These are phyloP conservation scores for Cynodonichthys magdalenae DNA, from an alignment of 2,797 vertebrate species.

Conservation along the genomic window DNA sequence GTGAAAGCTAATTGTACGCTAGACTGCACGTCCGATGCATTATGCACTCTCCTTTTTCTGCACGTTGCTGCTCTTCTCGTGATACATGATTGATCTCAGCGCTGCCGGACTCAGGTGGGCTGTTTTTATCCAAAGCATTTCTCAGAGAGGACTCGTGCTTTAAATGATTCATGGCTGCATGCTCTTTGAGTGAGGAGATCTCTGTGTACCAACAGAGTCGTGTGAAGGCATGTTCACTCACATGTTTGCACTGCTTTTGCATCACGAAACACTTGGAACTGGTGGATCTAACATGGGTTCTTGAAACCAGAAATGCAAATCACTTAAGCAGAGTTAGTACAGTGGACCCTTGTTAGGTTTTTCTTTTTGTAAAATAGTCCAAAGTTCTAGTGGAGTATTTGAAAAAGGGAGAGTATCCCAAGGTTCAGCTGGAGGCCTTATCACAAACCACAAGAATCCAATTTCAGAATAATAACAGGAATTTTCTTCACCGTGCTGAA, in stretches of 20 bases:
- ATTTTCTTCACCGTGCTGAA: constrained; percentile 40
- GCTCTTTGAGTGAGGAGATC: constrained; percentile 57
- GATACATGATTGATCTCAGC: constrained; percentile 76
- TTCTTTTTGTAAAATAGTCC: background rate
- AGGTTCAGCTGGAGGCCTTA: constrained; percentile 45
- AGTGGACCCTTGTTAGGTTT: constrained; percentile 1
- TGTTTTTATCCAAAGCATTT: constrained; percentile 69
- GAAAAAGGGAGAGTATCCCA: constrained; percentile 37
- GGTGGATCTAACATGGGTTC: background rate
- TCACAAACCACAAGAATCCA: constrained; percentile 41
- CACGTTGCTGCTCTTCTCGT: constrained; percentile 57
- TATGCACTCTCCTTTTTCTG: constrained; percentile 59
- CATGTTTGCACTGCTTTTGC: constrained; percentile 47
- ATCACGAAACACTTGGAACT: constrained; percentile 41
- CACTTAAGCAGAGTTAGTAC: background rate
- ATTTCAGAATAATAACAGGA: constrained; percentile 48
- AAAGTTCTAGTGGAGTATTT: constrained; percentile 11
- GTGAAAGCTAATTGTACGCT: constrained; percentile 69
- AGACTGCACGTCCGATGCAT: constrained; percentile 60
- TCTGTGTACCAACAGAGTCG: constrained; percentile 35
- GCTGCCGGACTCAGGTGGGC: constrained; percentile 73
- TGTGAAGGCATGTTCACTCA: constrained; percentile 42
- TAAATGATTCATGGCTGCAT: constrained; percentile 75
- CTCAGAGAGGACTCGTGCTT: constrained; percentile 64
- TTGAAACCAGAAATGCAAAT: no score